Percentiles rank a stretch among this genome's conserved stretches.
Conservation (phyloP, 1,140 invertebrate genomes). For the Armadillidium nasatum region DNA sequence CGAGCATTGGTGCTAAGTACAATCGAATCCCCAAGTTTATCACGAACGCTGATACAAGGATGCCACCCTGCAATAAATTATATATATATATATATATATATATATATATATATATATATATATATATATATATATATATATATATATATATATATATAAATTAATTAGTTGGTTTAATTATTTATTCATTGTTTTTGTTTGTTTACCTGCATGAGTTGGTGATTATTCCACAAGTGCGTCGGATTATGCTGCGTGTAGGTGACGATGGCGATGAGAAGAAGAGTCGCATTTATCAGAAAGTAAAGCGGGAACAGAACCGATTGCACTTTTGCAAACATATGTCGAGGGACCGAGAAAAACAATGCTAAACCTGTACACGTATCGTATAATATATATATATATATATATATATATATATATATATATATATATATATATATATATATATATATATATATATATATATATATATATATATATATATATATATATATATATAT, state of each 20-base stretch:
- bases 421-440: too few relatives aligned
- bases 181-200: too few relatives aligned
- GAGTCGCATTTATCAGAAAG: constrained; percentile 67
- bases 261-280: constrained; percentile 67
- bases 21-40: constrained; percentile 63
- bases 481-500: too few relatives aligned
- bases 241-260: constrained; percentile 61
- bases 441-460: too few relatives aligned
- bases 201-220: constrained; percentile 53
- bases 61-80: constrained; percentile 56
- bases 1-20: constrained; percentile 62
- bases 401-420: too few relatives aligned
- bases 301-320: constrained; percentile 78
- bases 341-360: constrained; percentile 73
- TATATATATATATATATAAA: not conserved
- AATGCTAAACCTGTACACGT: constrained; percentile 71
- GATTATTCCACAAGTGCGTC: constrained; percentile 45
- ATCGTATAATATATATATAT: too few relatives aligned
- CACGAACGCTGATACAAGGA: constrained; percentile 63
- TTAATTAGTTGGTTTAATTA: too few relatives aligned
- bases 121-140: too few relatives aligned
- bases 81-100: not conserved
- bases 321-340: constrained; percentile 73
- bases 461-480: too few relatives aligned
- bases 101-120: too few relatives aligned